Percentiles rank a stretch among this genome's conserved stretches.
These are phyloP conservation scores for Blastobasis lacticolella DNA, from an alignment of 2,888 invertebrate genomes.

Conservation along the genomic window DNA sequence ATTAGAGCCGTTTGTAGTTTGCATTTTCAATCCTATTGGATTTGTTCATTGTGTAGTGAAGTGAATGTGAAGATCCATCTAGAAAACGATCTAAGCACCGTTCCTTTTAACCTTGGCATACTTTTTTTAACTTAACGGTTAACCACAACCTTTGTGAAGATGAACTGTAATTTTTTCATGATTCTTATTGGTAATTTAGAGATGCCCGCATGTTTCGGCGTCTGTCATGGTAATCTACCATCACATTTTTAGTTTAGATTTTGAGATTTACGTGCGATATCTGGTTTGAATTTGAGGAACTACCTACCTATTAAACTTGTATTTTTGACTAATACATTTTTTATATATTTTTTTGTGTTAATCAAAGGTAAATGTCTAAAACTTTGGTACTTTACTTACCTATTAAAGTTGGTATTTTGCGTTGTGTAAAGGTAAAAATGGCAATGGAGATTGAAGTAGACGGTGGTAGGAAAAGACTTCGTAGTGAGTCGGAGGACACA, in stretches of 20 bases:
- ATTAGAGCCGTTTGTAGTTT: too few species aligned
- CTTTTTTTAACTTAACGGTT: not conserved
- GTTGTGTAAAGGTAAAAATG: slow-evolving; percentile 3
- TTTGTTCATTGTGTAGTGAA: too few species aligned
- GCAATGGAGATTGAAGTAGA: not conserved
- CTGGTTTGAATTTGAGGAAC: too few species aligned
- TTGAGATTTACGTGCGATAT: too few species aligned
- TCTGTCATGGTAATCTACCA: too few species aligned
- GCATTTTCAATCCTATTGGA: too few species aligned
- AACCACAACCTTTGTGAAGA: not conserved
- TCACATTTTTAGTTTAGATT: too few species aligned
- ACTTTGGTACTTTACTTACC: not conserved
- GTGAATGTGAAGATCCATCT: slow-evolving; percentile 10
- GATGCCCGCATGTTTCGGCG: too few species aligned
- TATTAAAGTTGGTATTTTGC: not conserved
- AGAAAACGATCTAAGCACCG: slow-evolving; percentile 4
- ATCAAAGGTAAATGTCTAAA: too few species aligned
- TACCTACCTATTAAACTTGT: too few species aligned
- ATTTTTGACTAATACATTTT: too few species aligned
- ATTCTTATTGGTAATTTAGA: not conserved
- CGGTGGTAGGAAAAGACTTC: slow-evolving; percentile 8
- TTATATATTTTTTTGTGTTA: too few species aligned
- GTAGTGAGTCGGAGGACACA: slow-evolving; percentile 41
- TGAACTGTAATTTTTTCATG: not conserved
- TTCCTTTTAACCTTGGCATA: slow-evolving; percentile 5